phyloP scores from a whole-genome alignment of 2,113 vertebrate species.

The Bagarius yarrelli region DNA sequence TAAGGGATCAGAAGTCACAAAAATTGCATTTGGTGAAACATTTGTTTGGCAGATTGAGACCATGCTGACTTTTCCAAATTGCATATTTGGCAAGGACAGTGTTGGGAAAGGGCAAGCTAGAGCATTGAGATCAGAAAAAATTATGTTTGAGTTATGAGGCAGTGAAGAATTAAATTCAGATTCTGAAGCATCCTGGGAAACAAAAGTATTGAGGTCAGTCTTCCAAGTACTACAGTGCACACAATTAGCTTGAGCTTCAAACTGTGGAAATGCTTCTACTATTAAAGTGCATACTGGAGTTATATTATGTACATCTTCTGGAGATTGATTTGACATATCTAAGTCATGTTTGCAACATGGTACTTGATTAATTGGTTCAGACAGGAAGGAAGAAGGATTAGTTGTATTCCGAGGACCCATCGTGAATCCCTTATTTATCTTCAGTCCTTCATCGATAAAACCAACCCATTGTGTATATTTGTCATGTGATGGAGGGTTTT shows the following conservation, averaged over 20 bases:
- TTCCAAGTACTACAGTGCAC: slow-evolving; percentile 3
- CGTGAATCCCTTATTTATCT: slow-evolving; percentile 41
- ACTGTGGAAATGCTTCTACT: slow-evolving; percentile 7
- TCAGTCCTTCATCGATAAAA: slow-evolving; percentile 82
- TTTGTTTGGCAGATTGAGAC: slow-evolving; percentile 1
- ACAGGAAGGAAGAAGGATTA: not conserved
- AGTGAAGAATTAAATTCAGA: slow-evolving; percentile 26
- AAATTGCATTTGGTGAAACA: not conserved
- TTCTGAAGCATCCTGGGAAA: not conserved
- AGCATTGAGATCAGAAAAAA: slow-evolving; percentile 42
- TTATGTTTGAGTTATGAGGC: slow-evolving; percentile 24
- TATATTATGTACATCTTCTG: slow-evolving; percentile 4
- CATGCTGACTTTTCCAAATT: not conserved
- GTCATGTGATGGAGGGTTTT: not conserved
- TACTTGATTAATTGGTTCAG: slow-evolving; percentile 13
- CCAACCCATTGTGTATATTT: slow-evolving; percentile 74
- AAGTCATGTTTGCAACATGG: not conserved
- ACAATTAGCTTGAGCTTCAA: slow-evolving; percentile 33
- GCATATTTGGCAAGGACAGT: not conserved
- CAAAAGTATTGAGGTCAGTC: slow-evolving; percentile 1
- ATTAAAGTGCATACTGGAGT: slow-evolving; percentile 10
- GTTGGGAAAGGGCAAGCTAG: slow-evolving; percentile 34
- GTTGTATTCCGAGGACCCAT: slow-evolving; percentile 31
- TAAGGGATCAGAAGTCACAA: slow-evolving; percentile 19
- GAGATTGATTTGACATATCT: not conserved